Base-by-base conservation (phyloP, 2,113 vertebrate genomes). In the Sorex araneus region DNA sequence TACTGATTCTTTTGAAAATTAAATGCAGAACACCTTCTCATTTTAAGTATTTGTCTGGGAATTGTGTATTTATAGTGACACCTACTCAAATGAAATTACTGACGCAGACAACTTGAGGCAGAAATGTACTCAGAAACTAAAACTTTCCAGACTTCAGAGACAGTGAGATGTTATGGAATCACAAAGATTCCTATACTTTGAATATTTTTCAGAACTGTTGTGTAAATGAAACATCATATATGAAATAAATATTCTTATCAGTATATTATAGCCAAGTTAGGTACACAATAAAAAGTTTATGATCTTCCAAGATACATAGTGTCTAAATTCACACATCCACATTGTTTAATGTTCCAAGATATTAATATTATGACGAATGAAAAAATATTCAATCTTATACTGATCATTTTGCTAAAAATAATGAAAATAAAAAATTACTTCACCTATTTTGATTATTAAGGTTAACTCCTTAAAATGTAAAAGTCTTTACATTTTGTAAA, bases 101-200 rank as follows among this genome's bases (percentile, higher is more conserved):
- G 95, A 95, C 96, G 90, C 90, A 84, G 90, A 73, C 4, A 89
- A 95, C n/a, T 92, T 94, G 93, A 96, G 45, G 8, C 43, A 88
- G 30, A 32, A 43, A 82, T 40, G 77, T 71, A 8, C 8, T 86
- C 82, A 97, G 97, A 86, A 92, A 82, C 63, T 95, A 8, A 67
- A 87, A 96, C 67, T 67, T 90, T 94, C 89, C 92, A 70, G 79
- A 94, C 87, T 96, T 95, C 1, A 0, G 30, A 97, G 77, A 96
- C 30, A 90, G 66, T 97, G 95, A 96, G 95, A 97, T 74, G 23
- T 96, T 82, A 94, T 91, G 79, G 84, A 97, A 96, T 95, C 91
- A 54, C 75, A 95, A 69, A 54, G 30, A 96, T 92, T 96, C 93
- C 57, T 95, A 30, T 12, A 91, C 84, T 95, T 96, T 94, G 60